Evolutionary conservation across 1,140 invertebrate genomes (phyloP).

Genomic region (Hermetia illucens): DNA sequence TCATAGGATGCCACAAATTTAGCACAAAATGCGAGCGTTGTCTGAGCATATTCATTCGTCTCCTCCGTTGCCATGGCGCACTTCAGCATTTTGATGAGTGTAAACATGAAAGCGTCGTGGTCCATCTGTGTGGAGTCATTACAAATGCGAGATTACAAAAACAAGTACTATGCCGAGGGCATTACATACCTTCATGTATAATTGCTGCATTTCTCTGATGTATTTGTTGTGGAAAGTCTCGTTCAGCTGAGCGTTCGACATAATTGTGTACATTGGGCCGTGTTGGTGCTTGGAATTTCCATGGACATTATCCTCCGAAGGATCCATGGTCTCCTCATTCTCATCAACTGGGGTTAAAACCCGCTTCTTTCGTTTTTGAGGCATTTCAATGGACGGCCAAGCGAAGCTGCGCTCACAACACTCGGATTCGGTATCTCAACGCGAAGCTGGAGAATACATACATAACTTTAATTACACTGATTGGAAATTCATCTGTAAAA

Average conservation of each 20-base stretch:
- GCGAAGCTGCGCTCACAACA: too few species aligned
- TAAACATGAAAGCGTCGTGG: slow-evolving; percentile 33
- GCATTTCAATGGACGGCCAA: too few species aligned
- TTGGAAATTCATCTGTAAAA: too few species aligned
- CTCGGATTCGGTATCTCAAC: too few species aligned
- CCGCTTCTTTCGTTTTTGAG: too few species aligned
- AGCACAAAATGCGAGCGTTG: slow-evolving; percentile 47
- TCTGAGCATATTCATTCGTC: slow-evolving; percentile 44
- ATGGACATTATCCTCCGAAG: too few species aligned
- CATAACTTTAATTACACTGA: too few species aligned
- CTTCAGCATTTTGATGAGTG: slow-evolving; percentile 37
- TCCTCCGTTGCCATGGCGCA: slow-evolving; percentile 43
- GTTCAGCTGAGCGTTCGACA: slow-evolving; percentile 42
- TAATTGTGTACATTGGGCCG: slow-evolving; percentile 29
- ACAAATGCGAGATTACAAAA: neutral
- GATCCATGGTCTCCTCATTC: too few species aligned
- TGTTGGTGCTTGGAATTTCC: slow-evolving; percentile 12
- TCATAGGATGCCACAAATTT: slow-evolving; percentile 44
- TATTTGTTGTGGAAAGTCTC: slow-evolving; percentile 44
- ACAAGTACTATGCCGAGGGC: neutral
- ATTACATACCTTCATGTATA: slow-evolving; percentile 37
- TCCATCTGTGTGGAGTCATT: slow-evolving; percentile 25
- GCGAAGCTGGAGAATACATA: too few species aligned
- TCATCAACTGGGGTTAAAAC: too few species aligned
- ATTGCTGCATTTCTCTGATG: slow-evolving; percentile 40